Base-by-base conservation (phyloP, 2,113 vertebrate species). In the Upupa epops region DNA sequence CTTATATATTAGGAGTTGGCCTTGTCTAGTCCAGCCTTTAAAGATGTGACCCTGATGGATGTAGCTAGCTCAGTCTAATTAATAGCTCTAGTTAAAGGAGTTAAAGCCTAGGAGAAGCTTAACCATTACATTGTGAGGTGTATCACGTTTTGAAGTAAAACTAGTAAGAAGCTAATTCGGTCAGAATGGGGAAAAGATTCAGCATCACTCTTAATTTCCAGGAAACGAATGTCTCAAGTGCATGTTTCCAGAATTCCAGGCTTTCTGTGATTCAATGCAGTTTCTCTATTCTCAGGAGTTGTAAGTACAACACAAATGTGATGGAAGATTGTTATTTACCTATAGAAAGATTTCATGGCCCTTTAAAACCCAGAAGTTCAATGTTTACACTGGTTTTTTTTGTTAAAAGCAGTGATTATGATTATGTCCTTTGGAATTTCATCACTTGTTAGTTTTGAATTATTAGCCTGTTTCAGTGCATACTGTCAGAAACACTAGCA, bases 1-100 rank as follows among this genome's bases (percentile, higher is more conserved):
- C 48, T 32, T 92, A 63, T 83, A 28, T 88, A 36, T 78, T 83
- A 64, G 65, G 21, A 54, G 71, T 90, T 61, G 65, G n/a, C 61
- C 54, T 93, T 86, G 58, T 55, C 70, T 92, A 64, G 80, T 86
- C 36, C 20, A 45, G 58, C n/a, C 49, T 90, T 81, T 78, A 68
- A 64, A 69, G 81, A 83, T 64, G 76, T 78, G 83, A 78, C 80
- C 65, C 89, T 92, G 73, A 81, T 78, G 75, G 70, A 75, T 90
- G 86, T 94, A 59, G 76, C 61, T 74, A 32, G 49, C 83, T 96
- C 5, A 3, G 34, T 84, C 76, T 78, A 83, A 90, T 94, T 93
- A 88, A 80, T 73, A 48, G 24, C 42, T 46, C 28, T 61, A 45
- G 65, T 74, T 90, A 87, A 56, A 90, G 52, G 56, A 90, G n/a